Evolutionary conservation across 2,797 vertebrate species (phyloP).

Genomic region (Hippocampus kuda): DNA sequence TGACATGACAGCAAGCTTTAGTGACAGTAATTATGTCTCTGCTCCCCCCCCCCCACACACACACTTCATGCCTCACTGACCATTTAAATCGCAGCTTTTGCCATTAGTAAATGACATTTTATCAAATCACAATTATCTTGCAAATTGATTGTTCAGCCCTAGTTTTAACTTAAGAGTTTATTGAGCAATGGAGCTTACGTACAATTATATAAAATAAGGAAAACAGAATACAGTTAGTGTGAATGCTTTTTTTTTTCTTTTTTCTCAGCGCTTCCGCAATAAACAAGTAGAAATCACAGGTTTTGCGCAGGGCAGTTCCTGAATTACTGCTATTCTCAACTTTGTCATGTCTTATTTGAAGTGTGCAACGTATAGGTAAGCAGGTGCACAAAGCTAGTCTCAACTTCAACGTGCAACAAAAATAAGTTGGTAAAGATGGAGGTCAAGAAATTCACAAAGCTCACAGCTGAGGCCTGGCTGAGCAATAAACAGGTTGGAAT

Average conservation of each 20-base stretch:
- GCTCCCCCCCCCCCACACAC: no score
- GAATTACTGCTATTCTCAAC: not conserved
- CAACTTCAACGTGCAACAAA: not conserved
- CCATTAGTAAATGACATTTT: no score
- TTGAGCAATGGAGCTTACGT: no score
- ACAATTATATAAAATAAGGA: no score
- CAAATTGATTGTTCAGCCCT: no score
- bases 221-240: not conserved
- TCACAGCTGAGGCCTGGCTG: not conserved
- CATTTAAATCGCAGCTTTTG: no score
- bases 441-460: not conserved
- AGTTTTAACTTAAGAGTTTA: no score
- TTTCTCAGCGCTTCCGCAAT: not conserved
- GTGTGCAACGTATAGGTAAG: not conserved
- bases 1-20: no score
- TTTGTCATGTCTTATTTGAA: not conserved
- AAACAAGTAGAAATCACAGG: not conserved
- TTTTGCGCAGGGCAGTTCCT: not conserved
- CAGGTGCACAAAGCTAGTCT: not conserved
- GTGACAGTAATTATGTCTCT: no score
- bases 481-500: not conserved
- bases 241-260: not conserved
- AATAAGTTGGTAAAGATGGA: not conserved
- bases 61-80: no score
- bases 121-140: no score